Evolutionary conservation across 2,888 invertebrate genomes (phyloP), one percentile per base, ranked within the genome.

Genomic region (Temnothorax ravouxi): DNA sequence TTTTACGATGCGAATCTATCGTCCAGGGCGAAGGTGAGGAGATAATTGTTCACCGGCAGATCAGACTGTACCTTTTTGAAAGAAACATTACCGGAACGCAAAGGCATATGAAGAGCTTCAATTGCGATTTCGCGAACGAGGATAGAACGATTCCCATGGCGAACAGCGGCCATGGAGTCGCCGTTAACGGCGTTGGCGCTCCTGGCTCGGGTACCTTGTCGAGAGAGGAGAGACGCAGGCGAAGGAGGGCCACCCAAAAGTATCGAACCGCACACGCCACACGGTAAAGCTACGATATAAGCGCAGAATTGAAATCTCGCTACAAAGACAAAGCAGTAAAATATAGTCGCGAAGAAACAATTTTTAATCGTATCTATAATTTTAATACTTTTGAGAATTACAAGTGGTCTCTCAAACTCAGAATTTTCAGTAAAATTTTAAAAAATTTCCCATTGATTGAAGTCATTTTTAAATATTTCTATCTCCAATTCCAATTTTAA

Each of bases 191-290:
- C n/a, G 89, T 93, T 3, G 90, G 89, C 64, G 90, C 92, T 54
- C 81, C 88, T 50, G 92, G 92, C 74, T 87, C 89, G 13, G 90
- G 94, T 86, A 88, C 92, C 2, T 88, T 93, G 87, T 97, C 97
- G 18, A 95, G 98, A 52, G 98, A 98, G 95, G 98, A 98, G 94
- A 95, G 98, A 67, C 96, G 98, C 61, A 95, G 99, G 54, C 96
- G 99, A 34, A 96, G 99, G n/a, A 95, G 99, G 54, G 99, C 99
- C 0, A 99, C 99, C 0, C 97, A 98, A 95, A 99, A 99, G 94
- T 99, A 99, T 95, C 96, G 99, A 83, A 98, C 98, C 34, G 99
- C 99, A 0, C 99, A 99, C 94, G 99, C 99, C 0, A 99, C 99
- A 0, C 96, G 95, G 95, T 95, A 88, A 86, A 74, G 50, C 56